Evolutionary conservation across 30 jellyfish, hydroid and myxozoan species (phyloP), one percentile per base, ranked within the genome.

Genomic region (Nemopilema nomurai): DNA sequence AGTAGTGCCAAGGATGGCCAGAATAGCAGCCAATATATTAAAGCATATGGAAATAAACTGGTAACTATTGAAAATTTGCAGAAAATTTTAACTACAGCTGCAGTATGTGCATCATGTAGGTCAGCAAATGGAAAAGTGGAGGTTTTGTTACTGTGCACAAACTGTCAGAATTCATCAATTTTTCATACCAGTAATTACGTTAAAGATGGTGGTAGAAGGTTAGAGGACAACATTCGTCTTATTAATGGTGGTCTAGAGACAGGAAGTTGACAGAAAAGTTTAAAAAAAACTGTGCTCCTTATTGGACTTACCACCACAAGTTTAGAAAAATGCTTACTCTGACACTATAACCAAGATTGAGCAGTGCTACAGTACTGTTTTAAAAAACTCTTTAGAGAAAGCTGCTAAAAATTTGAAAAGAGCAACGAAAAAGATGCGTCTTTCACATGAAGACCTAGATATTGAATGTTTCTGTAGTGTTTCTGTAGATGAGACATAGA

Each of bases 41-140:
- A 19, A 23, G 77, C 77, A 67, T 33, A 67, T 67, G 31, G 77
- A 1, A 24, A 67, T 18, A 67, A 67, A 67, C 29, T 67, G 41
- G 33, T 19, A 23, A 67, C 51, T 16, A 67, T 19, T 23, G 41
- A 67, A 16, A 20, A 67, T 32, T 67, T 67, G 77, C 77, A 67
- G 32, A 23, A 67, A 67, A 67, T 19, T 67, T 67, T 67, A 32
- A 22, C 41, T 13, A 29, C 51, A 67, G 32, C 31, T 16, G 77
- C 77, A 67, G 77, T 67, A 29, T 67, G 77, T 67, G 77, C 77
- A 16, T 67, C 77, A 17, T 67, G 77, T 19, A 67, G 32, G 32
- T 22, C 51, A 22, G 51, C 29, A 23, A 18, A 67, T 16, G 77
- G 33, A 18, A 67, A 67, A 32, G 21, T 23, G 41, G 41, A 67